Percentiles rank a stretch among this genome's conserved stretches.
Conservation (phyloP, 2,797 vertebrate genomes). For the Chanos chanos region DNA sequence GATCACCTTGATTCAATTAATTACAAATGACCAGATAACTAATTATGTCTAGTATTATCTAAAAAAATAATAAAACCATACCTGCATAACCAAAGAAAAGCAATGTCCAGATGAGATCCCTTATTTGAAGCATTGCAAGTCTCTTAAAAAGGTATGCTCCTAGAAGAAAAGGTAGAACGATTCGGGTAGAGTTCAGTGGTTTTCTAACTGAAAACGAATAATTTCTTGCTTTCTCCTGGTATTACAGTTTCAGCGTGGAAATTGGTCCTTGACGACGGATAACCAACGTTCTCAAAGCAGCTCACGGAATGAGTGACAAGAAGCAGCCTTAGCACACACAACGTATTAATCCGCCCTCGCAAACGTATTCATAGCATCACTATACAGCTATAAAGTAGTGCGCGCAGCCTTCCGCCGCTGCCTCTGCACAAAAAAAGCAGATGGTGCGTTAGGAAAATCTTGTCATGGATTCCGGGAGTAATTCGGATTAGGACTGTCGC, state of each 20-base stretch:
- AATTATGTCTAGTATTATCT: too few relatives aligned
- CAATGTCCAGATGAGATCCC: conserved; percentile 84
- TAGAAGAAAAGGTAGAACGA: conserved; percentile 57
- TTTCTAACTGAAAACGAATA: conserved; percentile 36
- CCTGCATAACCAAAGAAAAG: conserved; percentile 84
- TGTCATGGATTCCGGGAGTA: conserved; percentile 40
- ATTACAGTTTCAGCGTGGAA: conserved; percentile 47
- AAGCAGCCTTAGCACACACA: conserved; percentile 78
- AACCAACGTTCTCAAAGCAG: conserved; percentile 74
- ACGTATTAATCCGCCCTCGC: conserved; percentile 83
- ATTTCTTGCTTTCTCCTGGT: conserved; percentile 63
- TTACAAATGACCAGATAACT: not conserved
- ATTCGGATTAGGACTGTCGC: conserved; percentile 62
- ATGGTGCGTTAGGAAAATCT: conserved; percentile 60
- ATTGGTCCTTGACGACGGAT: conserved; percentile 70
- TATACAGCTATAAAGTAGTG: conserved; percentile 62
- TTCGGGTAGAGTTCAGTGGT: conserved; percentile 41
- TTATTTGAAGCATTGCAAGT: conserved; percentile 84
- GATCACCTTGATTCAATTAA: not conserved
- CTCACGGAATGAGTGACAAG: conserved; percentile 86
- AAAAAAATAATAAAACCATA: conserved; percentile 57
- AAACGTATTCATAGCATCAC: conserved; percentile 36
- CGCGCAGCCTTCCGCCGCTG: conserved; percentile 44
- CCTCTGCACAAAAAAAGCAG: conserved; percentile 57
- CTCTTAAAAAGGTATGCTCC: conserved; percentile 69